Evolutionary conservation across 2,797 vertebrate species (phyloP), one percentile per base, ranked within the genome.

Genomic region (Eospalax fontanierii): DNA sequence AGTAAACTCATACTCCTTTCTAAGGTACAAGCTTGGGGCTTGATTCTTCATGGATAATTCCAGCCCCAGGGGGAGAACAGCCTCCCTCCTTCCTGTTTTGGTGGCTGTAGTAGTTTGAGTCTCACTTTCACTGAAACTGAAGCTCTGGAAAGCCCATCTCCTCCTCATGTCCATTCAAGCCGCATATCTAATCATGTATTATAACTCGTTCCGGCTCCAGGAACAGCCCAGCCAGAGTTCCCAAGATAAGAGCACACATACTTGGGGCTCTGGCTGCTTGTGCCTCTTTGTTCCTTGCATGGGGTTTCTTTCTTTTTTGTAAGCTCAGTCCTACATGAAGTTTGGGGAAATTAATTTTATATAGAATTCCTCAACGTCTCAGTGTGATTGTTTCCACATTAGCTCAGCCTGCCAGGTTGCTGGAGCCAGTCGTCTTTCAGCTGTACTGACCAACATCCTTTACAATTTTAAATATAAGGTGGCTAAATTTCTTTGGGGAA

Each of bases 381-480:
- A 35, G 22, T 40, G 24, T 68, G 66, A 86, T 8, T 28, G 9
- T 26, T 35, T 89, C 54, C 43, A 81, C 11, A 35, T 38, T 61
- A 65, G 30, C 21, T 89, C 43, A 46, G 50, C 40, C 65, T 76
- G 75, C 35, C 71, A 71, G 86, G 65, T 92, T 91, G 24, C 73
- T 89, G 22, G 43, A 68, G 71, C 6, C 50, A 89, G 61, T 3
- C 80, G 33, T 73, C 87, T 33, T 83, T 97, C n/a, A 63, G 38
- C 26, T 80, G 81, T 65, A 70, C 6, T 90, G 46, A 82, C 26
- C 78, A 79, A 75, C 26, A 83, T 87, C 40, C n/a, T 92, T 91
- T 46, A 91, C 26, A 82, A n/a, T 38, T 88, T 93, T 75, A 63
- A 95, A 50, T 92, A 61, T 70, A 93, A 94, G n/a, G 54, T 76